Evolutionary conservation across 2,888 invertebrate genomes (phyloP).

Genomic region (Melanophora roralis): DNA sequence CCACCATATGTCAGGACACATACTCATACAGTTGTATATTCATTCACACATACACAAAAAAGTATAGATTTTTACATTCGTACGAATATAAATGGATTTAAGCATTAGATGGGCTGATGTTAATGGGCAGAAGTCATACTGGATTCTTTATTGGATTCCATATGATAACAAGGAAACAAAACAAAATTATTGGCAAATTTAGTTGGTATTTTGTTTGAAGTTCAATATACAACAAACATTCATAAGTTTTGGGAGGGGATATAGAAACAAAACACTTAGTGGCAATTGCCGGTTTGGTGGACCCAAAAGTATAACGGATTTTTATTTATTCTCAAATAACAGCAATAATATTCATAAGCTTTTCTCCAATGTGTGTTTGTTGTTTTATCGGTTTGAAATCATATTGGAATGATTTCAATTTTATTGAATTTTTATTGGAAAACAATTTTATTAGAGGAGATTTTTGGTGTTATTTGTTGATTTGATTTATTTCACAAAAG

Average conservation of each 20-base stretch:
- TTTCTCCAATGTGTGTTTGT: not conserved
- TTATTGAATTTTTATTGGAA: conserved; percentile 61
- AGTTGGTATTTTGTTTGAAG: conserved; percentile 12
- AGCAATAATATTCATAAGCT: conserved; percentile 42
- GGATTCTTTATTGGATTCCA: conserved; percentile 54
- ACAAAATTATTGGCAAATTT: conserved; percentile 54
- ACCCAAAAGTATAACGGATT: conserved; percentile 52
- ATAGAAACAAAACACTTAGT: conserved; percentile 45
- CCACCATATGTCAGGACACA: conserved; percentile 48
- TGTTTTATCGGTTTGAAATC: conserved; percentile 22
- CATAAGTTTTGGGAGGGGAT: not conserved
- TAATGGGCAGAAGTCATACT: conserved; percentile 1
- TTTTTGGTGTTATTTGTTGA: not conserved
- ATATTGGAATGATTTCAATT: conserved; percentile 34
- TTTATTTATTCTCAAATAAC: conserved; percentile 43
- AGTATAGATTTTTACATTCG: not conserved
- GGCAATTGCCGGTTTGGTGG: conserved; percentile 55
- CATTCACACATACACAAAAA: not conserved
- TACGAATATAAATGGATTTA: conserved; percentile 35
- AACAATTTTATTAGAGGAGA: conserved; percentile 35
- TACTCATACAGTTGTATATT: not conserved
- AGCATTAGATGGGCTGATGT: conserved; percentile 25
- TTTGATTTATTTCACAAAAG: conserved; percentile 42
- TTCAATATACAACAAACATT: not conserved
- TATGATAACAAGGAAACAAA: too few relatives aligned